A percentile compares a stretch with the other conserved stretches of the same genome.
Conservation (phyloP, 2,797 vertebrate species). For the Buceros bicornis region DNA sequence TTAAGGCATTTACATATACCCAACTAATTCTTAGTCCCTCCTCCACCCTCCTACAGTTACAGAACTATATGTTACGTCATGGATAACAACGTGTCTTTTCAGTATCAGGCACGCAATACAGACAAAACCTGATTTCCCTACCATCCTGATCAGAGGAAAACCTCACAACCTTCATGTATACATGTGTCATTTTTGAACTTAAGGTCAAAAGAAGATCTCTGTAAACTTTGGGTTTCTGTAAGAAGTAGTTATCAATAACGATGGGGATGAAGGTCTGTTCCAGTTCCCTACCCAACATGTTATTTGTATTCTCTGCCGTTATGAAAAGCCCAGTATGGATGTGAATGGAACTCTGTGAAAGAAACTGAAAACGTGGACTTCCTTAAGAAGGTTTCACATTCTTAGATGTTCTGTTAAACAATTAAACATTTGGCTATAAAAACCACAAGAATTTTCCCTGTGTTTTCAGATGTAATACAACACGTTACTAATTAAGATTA, state of each 20-base stretch:
- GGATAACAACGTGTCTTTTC: neutral
- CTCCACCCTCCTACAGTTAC: neutral
- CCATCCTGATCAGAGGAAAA: neutral
- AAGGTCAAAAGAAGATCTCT: neutral
- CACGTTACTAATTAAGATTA: neutral
- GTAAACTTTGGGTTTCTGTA: neutral
- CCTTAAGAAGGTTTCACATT: neutral
- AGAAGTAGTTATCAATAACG: neutral
- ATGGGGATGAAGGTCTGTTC: neutral
- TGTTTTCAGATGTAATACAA: neutral
- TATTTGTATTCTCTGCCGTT: neutral
- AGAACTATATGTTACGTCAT: neutral
- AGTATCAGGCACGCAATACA: neutral
- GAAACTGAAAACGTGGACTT: neutral
- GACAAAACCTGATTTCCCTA: neutral
- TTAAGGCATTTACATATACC: neutral
- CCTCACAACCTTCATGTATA: neutral
- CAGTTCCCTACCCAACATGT: rapidly evolving
- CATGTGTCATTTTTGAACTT: neutral
- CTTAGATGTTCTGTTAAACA: neutral
- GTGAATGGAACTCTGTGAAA: neutral
- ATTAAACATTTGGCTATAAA: neutral
- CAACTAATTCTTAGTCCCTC: neutral
- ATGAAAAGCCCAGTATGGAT: neutral
- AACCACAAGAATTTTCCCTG: neutral